Conservation (phyloP, 2,797 vertebrate genomes). For the Sitta carolinensis region DNA sequence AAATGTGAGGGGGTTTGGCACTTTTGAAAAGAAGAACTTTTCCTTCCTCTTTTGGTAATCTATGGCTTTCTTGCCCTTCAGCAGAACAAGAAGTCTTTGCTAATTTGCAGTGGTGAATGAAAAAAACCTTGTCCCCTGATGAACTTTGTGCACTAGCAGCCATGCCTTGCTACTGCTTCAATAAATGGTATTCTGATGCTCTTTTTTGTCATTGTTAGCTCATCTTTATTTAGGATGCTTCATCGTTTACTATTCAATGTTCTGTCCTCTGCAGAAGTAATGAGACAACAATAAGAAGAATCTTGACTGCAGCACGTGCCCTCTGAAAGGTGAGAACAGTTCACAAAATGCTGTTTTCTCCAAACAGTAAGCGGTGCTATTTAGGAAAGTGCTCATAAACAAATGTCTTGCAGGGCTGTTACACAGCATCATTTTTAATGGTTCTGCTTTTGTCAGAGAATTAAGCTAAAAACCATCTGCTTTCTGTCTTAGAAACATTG, state of each 20-base stretch:
- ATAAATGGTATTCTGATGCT: background rate
- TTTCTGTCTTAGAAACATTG: background rate
- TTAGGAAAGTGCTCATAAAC: background rate
- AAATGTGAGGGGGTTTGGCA: background rate
- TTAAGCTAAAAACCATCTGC: background rate
- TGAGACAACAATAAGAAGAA: background rate
- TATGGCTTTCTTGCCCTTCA: background rate
- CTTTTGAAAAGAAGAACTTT: background rate
- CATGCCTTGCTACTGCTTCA: background rate
- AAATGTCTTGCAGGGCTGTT: background rate
- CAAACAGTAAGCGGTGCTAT: background rate
- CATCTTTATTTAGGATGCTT: background rate
- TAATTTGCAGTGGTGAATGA: background rate
- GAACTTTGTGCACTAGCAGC: background rate
- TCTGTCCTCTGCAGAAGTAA: background rate
- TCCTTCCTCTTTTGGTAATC: background rate
- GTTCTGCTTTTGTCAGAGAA: background rate
- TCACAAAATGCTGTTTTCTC: background rate
- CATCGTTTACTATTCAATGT: background rate
- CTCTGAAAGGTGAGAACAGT: background rate
- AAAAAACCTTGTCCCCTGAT: background rate
- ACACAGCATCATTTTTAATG: background rate
- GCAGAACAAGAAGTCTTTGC: background rate
- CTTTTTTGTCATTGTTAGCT: background rate
- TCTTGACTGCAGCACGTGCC: background rate